A percentile compares a stretch with the other conserved stretches of the same genome.
Evolutionary conservation across 2,888 invertebrate species (phyloP).

Genomic region (Lacanobia oleracea): DNA sequence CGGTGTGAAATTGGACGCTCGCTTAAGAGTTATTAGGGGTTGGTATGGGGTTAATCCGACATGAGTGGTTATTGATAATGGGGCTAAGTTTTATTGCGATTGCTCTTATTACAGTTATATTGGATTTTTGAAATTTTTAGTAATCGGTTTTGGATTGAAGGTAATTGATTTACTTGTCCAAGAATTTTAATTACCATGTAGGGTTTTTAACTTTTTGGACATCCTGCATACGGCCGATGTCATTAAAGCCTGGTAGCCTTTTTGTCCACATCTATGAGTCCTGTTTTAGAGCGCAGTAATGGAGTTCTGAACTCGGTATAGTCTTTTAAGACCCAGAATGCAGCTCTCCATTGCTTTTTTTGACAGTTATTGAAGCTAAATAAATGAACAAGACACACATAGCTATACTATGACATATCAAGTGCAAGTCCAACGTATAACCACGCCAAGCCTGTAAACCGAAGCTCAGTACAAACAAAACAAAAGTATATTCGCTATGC

Average conservation of each 20-base stretch:
- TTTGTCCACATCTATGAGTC: too few species aligned
- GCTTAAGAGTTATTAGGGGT: slow-evolving; percentile 82
- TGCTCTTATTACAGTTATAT: slow-evolving; percentile 58
- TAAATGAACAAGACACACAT: not conserved
- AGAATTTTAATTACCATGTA: too few species aligned
- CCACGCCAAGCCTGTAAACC: slow-evolving; percentile 14
- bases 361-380: not conserved
- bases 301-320: too few species aligned
- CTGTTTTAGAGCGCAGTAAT: too few species aligned
- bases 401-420: not conserved
- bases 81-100: slow-evolving; percentile 67
- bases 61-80: slow-evolving; percentile 75
- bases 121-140: not conserved
- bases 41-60: slow-evolving; percentile 81
- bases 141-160: not conserved
- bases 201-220: too few species aligned
- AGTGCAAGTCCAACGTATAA: slow-evolving; percentile 2
- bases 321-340: too few species aligned
- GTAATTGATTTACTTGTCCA: not conserved
- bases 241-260: too few species aligned
- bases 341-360: too few species aligned
- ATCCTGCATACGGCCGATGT: too few species aligned
- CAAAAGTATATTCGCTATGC: slow-evolving; percentile 50
- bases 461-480: slow-evolving; percentile 37
- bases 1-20: slow-evolving; percentile 89